Conservation (phyloP, 2,888 invertebrate genomes). For the Trisateles emortualis region DNA sequence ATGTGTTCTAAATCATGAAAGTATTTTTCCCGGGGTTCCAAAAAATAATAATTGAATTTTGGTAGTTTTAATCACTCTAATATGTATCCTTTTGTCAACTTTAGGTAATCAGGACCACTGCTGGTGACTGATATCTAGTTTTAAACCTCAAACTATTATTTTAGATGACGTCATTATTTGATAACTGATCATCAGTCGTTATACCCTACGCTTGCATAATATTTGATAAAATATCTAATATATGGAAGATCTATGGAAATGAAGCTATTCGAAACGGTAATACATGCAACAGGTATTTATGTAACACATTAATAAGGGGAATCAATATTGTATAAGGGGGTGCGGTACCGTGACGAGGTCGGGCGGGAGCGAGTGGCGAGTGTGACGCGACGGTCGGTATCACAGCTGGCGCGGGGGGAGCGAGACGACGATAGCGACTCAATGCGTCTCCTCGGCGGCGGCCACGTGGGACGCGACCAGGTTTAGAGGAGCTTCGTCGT, state of each 20-base stretch:
- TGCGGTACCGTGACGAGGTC: slow-evolving; percentile 11
- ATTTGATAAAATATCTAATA: background rate
- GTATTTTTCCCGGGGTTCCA: too few relatives aligned
- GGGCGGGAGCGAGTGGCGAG: slow-evolving; percentile 4
- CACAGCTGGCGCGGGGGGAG: slow-evolving; percentile 50
- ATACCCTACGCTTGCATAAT: too few relatives aligned
- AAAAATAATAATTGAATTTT: too few relatives aligned
- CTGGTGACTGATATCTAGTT: too few relatives aligned
- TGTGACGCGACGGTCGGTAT: slow-evolving; percentile 42
- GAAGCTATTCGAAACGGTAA: slow-evolving; percentile 33
- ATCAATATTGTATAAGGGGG: slow-evolving; percentile 18
- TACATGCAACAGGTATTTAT: slow-evolving; percentile 28
- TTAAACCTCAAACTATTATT: too few relatives aligned
- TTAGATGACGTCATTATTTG: too few relatives aligned
- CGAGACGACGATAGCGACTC: too few relatives aligned
- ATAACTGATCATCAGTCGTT: too few relatives aligned
- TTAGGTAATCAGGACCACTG: too few relatives aligned
- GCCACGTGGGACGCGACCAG: slow-evolving; percentile 90
- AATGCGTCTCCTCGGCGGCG: slow-evolving; percentile 88
- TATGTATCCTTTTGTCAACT: too few relatives aligned
- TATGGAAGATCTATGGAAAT: background rate
- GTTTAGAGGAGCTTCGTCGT: slow-evolving; percentile 90
- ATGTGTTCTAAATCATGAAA: too few relatives aligned
- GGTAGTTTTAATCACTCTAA: too few relatives aligned
- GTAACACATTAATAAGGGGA: slow-evolving; percentile 1